Conservation (phyloP, 2,797 vertebrate genomes). For the Spinus olivaceus region DNA sequence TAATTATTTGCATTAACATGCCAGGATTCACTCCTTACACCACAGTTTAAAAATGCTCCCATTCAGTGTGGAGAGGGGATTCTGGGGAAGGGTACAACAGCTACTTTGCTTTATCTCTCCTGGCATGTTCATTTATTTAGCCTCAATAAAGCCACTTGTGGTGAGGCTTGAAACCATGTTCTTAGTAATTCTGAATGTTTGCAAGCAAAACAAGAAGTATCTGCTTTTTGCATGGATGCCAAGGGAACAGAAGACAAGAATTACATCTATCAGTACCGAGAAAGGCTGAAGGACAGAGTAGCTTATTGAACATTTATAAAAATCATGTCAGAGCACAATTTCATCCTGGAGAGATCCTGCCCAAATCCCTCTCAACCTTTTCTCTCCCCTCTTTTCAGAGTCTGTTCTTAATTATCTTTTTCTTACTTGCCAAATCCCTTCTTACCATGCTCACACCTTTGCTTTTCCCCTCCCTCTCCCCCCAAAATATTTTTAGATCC, state of each 20-base stretch:
- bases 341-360: neutral
- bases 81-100: neutral
- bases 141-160: neutral
- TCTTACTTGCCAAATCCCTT: neutral
- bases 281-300: neutral
- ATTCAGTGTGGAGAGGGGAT: neutral
- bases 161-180: neutral
- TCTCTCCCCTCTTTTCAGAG: neutral
- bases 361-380: neutral
- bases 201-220: neutral
- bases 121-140: neutral
- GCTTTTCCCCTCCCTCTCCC: rapidly evolving
- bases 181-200: neutral
- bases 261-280: neutral
- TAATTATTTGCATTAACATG: neutral
- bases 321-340: neutral
- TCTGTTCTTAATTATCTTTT: neutral
- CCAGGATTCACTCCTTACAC: neutral
- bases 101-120: neutral
- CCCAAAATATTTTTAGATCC: neutral
- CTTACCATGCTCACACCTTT: neutral
- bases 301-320: neutral
- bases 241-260: neutral
- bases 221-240: neutral
- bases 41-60: neutral